Base-by-base conservation (phyloP, 2,888 invertebrate genomes). In the Ochropleura plecta region DNA sequence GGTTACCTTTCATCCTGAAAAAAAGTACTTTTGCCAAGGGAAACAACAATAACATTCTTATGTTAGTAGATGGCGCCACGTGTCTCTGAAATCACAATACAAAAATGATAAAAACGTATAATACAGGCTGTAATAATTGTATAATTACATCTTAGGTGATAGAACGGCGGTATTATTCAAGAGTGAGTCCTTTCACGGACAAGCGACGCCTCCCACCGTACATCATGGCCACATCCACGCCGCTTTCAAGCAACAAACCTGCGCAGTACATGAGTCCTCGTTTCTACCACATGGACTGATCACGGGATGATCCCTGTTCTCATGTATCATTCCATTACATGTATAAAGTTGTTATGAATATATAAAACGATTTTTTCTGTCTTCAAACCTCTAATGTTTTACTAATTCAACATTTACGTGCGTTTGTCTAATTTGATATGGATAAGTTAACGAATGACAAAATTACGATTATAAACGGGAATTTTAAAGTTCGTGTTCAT, bases 211-310 rank as follows among this genome's bases (percentile, higher is more conserved):
- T 95, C 40, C 95, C 95, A 10, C 92, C 95, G 0, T 95, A 95
- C 86, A 91, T 95, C 66, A 92, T 94, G 91, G 88, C 94, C 0
- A 89, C 94, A 0, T 94, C 95, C 3, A 96, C 96, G 0, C 96
- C 96, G 0, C 87, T 95, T 12, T 93, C 95, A 0, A 90, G 82
- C 70, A 93, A 93, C 63, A 95, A 94, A 48, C 93, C 95, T 14
- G 86, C 94, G 5, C 95, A 96, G 66, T 95, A 97, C 83, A 93
- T 97, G 88, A 97, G 96, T 88, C 96, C 97, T 9, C 95, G 97
- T 84, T 95, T 97, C 91, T 97, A 97, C 89, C 97, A 97, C 81
- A 97, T 97, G 95, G 97, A 97, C 88, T 97, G 84, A 92, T 81
- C 20, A 9, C 51, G 78, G 73, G 77, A 73, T 78, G n/a, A 42